phyloP scores from a whole-genome alignment of 2,888 invertebrate genomes.

The Argyra leucocephala region DNA sequence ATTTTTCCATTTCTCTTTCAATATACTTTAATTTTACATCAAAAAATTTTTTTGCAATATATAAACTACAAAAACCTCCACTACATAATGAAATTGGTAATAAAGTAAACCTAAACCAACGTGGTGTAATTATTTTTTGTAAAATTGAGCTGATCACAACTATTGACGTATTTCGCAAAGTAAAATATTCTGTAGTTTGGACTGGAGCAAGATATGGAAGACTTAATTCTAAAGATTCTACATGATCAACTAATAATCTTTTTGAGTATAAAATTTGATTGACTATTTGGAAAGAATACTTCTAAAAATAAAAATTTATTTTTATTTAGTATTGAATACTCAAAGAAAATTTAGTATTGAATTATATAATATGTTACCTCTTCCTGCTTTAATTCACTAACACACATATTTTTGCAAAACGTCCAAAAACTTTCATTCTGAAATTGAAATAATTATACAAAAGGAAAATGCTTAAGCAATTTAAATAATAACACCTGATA shows the following conservation, averaged over 20 bases:
- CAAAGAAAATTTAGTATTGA: too few species aligned
- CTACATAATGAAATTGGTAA: constrained; percentile 33
- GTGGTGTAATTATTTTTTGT: constrained; percentile 35
- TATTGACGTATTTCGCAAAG: constrained; percentile 33
- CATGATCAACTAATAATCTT: constrained; percentile 39
- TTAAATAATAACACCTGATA: too few species aligned
- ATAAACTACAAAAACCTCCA: constrained; percentile 35
- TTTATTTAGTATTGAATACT: too few species aligned
- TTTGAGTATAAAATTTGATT: constrained; percentile 38
- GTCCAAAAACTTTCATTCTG: not conserved
- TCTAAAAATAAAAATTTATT: not conserved
- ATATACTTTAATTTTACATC: constrained; percentile 37
- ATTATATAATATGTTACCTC: not conserved
- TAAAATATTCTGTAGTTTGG: constrained; percentile 26
- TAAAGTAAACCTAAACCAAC: constrained; percentile 29
- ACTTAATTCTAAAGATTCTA: constrained; percentile 39
- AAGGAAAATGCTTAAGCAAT: not conserved
- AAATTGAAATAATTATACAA: not conserved
- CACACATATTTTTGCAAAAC: not conserved
- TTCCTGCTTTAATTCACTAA: not conserved
- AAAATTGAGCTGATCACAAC: constrained; percentile 33
- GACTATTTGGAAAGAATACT: constrained; percentile 19
- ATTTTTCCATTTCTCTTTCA: constrained; percentile 34
- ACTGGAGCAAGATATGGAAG: constrained; percentile 23
- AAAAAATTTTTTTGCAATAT: constrained; percentile 33